Conservation (phyloP, 2,888 invertebrate genomes). For the Amaurobius ferox region DNA sequence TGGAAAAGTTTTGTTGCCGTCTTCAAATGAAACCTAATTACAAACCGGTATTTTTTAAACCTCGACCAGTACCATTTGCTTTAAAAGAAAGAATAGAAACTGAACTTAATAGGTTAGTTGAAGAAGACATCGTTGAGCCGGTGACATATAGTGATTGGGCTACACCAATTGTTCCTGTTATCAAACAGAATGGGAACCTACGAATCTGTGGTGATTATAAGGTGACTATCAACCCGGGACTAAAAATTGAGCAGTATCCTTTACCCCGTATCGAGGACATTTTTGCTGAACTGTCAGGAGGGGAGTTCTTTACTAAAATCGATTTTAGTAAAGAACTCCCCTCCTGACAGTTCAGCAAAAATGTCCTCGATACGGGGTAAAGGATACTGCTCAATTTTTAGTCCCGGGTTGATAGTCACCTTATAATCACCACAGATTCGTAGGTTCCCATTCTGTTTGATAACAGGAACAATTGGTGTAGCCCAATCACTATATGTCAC, state of each 20-base stretch:
- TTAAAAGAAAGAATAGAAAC: conserved; percentile 52
- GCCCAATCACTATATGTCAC: conserved; percentile 41
- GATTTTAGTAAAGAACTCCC: too few relatives aligned
- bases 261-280: conserved; percentile 69
- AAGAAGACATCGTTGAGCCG: conserved; percentile 49
- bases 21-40: conserved; percentile 54
- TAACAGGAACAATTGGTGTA: conserved; percentile 42
- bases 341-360: too few relatives aligned
- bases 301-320: too few relatives aligned
- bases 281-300: too few relatives aligned
- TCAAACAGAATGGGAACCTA: conserved; percentile 72
- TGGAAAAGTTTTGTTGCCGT: conserved; percentile 51
- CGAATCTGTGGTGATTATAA: conserved; percentile 77
- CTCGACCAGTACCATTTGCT: conserved; percentile 53
- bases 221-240: conserved; percentile 74
- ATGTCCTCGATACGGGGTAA: too few relatives aligned
- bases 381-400: too few relatives aligned
- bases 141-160: conserved; percentile 50
- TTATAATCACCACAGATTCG: too few relatives aligned
- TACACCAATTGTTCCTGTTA: conserved; percentile 52
- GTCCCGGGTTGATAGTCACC: too few relatives aligned
- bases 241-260: conserved; percentile 75
- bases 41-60: conserved; percentile 53
- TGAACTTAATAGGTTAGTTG: conserved; percentile 44
- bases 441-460: too few relatives aligned